These are phyloP conservation scores for Tenthredo livida DNA, from an alignment of 2,888 invertebrate genomes.

Conservation along the genomic window DNA sequence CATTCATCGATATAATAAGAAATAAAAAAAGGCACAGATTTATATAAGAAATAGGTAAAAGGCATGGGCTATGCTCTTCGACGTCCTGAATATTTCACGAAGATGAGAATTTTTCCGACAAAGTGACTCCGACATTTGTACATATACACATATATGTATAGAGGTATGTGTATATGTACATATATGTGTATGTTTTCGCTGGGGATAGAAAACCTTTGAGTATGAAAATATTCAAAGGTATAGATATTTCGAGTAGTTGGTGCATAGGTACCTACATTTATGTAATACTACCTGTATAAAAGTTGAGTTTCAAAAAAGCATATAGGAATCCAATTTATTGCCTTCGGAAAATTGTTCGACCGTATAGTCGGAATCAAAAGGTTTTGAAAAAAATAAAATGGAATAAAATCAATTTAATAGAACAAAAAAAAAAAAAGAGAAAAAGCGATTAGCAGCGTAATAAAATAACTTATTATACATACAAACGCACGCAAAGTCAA, in stretches of 20 bases:
- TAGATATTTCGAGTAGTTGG: background rate
- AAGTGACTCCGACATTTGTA: slow-evolving; percentile 33
- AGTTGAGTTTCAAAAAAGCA: background rate
- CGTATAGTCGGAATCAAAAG: slow-evolving; percentile 2
- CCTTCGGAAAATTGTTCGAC: background rate
- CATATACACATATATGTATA: background rate
- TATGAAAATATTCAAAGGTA: slow-evolving; percentile 10
- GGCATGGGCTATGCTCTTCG: background rate
- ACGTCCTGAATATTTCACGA: slow-evolving; percentile 41
- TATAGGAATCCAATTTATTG: background rate
- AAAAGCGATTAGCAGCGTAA: background rate
- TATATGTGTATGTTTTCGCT: background rate
- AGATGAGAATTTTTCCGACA: slow-evolving; percentile 34
- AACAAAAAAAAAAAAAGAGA: too few relatives aligned
- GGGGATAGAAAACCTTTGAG: background rate
- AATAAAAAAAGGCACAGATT: background rate
- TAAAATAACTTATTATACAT: background rate
- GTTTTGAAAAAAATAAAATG: background rate
- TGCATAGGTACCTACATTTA: background rate
- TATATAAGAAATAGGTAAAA: background rate
- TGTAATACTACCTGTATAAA: background rate
- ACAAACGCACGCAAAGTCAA: background rate
- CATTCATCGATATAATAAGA: background rate
- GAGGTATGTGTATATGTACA: background rate
- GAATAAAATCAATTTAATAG: background rate